These are phyloP conservation scores for Lacerta viridis DNA, from an alignment of 2,797 vertebrate genomes.

Conservation along the genomic window DNA sequence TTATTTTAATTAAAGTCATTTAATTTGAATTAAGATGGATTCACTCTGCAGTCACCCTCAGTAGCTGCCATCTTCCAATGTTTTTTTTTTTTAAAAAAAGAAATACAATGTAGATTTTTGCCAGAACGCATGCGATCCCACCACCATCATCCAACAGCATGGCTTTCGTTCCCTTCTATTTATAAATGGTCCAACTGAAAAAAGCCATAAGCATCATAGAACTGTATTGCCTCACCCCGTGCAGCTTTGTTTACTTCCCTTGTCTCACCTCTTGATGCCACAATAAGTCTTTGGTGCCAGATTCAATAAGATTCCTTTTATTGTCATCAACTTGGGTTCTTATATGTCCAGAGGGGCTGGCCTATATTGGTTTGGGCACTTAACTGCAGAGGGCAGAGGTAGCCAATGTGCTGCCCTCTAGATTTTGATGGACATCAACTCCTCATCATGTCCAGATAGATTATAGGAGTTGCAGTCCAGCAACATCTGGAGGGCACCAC, in stretches of 20 bases:
- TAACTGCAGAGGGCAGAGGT: not conserved
- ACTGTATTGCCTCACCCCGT: no score
- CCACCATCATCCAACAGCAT: no score
- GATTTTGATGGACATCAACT: no score
- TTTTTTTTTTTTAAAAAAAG: not conserved
- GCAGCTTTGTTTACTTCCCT: no score
- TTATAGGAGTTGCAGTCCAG: not conserved
- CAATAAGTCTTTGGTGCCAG: not conserved
- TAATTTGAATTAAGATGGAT: conserved; percentile 75
- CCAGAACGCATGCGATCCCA: not conserved
- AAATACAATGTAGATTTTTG: not conserved
- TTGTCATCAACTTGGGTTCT: not conserved
- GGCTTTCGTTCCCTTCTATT: no score
- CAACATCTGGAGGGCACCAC: not conserved
- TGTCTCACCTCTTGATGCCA: not conserved
- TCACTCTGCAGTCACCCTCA: conserved; percentile 48
- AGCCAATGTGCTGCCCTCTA: no score
- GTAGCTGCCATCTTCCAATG: conserved; percentile 5
- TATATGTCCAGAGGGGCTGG: not conserved
- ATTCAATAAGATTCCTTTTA: not conserved
- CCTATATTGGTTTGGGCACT: not conserved
- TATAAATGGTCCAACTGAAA: no score
- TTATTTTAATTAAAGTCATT: conserved; percentile 79
- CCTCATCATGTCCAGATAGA: no score
- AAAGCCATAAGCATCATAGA: no score